phyloP scores from a whole-genome alignment of 2,797 vertebrate species.

The Chromobotia macracanthus region DNA sequence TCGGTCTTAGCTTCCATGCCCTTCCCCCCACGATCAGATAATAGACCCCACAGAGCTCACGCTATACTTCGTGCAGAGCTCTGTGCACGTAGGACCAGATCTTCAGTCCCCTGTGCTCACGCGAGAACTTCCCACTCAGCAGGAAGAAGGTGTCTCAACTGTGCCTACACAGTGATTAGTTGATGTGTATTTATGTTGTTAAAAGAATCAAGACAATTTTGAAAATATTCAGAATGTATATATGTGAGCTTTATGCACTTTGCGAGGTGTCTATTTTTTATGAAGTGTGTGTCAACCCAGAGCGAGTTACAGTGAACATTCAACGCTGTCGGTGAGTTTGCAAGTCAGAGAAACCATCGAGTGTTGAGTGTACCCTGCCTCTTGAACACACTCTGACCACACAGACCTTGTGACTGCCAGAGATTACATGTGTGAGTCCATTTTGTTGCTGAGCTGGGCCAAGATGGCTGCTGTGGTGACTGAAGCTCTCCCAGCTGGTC shows the following conservation, averaged over 20 bases:
- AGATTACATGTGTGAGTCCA: slow-evolving; percentile 9
- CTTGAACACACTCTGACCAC: slow-evolving; percentile 58
- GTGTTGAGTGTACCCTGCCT: slow-evolving; percentile 95
- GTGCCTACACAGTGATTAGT: not conserved
- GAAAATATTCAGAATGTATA: not conserved
- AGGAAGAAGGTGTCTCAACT: not conserved
- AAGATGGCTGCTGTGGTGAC: slow-evolving; percentile 45
- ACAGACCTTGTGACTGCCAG: slow-evolving; percentile 18
- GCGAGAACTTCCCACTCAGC: slow-evolving; percentile 3
- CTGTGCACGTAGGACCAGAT: slow-evolving; percentile 22
- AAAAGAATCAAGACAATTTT: not conserved
- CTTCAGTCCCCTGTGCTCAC: not conserved
- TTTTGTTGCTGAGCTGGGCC: slow-evolving; percentile 28
- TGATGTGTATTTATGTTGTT: not conserved
- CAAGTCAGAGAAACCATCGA: slow-evolving; percentile 91
- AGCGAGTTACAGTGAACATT: slow-evolving; percentile 88
- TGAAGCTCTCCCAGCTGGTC: slow-evolving; percentile 44
- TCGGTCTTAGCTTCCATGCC: slow-evolving; percentile 59
- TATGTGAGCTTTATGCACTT: not conserved
- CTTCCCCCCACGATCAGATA: slow-evolving; percentile 63
- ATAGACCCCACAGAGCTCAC: slow-evolving; percentile 58
- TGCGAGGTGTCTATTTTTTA: not conserved
- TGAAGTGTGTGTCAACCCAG: slow-evolving; percentile 63
- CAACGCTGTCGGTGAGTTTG: slow-evolving; percentile 99
- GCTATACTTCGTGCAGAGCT: slow-evolving; percentile 47